Conservation (phyloP, 1,140 invertebrate genomes). For the Drosophila yakuba region DNA sequence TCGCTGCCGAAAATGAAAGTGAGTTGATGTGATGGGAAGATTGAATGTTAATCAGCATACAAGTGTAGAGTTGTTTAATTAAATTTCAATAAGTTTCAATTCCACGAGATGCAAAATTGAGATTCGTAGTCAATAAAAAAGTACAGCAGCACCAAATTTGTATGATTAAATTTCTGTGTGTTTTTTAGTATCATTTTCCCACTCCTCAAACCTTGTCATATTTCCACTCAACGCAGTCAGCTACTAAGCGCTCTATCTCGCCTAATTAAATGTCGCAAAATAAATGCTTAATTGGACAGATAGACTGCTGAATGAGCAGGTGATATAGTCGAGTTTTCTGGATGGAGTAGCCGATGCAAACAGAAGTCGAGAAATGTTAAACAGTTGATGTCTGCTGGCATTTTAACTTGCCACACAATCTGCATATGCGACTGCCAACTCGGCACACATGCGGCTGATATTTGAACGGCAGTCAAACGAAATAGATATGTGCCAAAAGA, state of each 20-base stretch:
- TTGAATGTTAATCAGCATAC: conserved; percentile 3
- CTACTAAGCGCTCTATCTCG: conserved; percentile 56
- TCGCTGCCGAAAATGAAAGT: conserved; percentile 21
- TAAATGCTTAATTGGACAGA: conserved; percentile 81
- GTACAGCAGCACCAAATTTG: too few relatives aligned
- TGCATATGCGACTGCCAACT: conserved; percentile 56
- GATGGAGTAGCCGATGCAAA: conserved; percentile 18
- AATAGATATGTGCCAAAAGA: conserved; percentile 79
- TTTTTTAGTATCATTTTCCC: background rate
- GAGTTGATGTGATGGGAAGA: conserved; percentile 17
- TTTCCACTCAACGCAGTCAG: conserved; percentile 39
- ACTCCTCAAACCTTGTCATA: conserved; percentile 37
- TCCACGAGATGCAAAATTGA: background rate
- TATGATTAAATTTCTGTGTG: too few relatives aligned
- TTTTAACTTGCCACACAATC: conserved; percentile 68
- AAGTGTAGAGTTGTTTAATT: background rate
- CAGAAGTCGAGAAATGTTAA: conserved; percentile 41
- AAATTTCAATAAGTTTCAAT: background rate
- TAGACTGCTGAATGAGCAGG: conserved; percentile 71
- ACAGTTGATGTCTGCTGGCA: conserved; percentile 51
- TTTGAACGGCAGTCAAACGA: conserved; percentile 63
- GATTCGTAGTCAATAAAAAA: too few relatives aligned
- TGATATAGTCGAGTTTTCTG: conserved; percentile 25
- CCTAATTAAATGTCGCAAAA: conserved; percentile 74
- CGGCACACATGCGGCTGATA: conserved; percentile 47